Evolutionary conservation across 2,797 vertebrate species (phyloP).

Genomic region (Thripadectes ignobilis): DNA sequence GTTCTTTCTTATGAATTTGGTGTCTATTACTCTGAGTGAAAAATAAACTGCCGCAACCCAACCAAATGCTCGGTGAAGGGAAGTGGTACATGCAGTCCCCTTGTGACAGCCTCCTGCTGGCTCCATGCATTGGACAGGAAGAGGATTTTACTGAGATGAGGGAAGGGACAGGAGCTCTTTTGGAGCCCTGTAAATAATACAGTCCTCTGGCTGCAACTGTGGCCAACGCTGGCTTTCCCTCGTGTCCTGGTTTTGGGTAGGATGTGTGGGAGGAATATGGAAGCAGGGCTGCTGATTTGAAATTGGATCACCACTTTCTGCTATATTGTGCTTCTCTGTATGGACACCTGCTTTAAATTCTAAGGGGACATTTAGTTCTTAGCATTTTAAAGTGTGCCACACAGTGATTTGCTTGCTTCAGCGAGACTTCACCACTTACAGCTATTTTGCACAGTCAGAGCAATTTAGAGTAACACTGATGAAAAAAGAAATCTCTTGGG

Average conservation of each 20-base stretch:
- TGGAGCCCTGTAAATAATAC: neutral
- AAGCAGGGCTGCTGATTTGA: neutral
- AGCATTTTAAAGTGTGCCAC: neutral
- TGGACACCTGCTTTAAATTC: slow-evolving; percentile 22
- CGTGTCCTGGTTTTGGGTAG: neutral
- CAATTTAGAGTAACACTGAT: neutral
- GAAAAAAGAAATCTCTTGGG: neutral
- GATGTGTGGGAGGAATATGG: neutral
- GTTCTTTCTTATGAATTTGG: neutral
- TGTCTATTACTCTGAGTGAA: neutral
- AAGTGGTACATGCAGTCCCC: neutral
- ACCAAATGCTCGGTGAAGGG: neutral
- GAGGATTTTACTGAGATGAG: neutral
- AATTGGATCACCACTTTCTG: neutral
- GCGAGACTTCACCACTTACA: neutral
- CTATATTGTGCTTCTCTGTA: neutral
- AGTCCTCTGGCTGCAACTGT: neutral
- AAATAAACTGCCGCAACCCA: neutral
- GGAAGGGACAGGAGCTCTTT: neutral
- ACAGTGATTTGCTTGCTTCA: slow-evolving; percentile 33
- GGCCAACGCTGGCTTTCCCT: neutral
- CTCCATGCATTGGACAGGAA: neutral
- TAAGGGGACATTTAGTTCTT: neutral
- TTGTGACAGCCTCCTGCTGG: neutral
- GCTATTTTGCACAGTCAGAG: slow-evolving; percentile 43